Conservation (phyloP, 1,140 invertebrate species). For the Habropoda laboriosa region DNA sequence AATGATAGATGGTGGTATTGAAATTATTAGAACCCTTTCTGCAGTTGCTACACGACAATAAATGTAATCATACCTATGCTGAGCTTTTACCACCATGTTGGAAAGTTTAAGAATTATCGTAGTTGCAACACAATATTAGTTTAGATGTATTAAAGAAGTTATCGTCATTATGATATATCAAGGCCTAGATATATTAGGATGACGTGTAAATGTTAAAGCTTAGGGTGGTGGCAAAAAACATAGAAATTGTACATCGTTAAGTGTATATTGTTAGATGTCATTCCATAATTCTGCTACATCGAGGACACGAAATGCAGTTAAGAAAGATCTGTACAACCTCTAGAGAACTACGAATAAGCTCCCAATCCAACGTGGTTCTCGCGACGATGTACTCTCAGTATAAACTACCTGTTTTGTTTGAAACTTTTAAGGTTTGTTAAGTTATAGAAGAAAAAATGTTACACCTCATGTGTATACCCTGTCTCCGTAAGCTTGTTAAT, state of each 20-base stretch:
- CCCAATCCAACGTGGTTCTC: constrained; percentile 67
- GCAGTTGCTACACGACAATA: constrained; percentile 72
- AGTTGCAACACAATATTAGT: constrained; percentile 61
- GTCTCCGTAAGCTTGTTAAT: constrained; percentile 70
- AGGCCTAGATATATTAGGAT: constrained; percentile 71
- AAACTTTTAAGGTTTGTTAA: constrained; percentile 48
- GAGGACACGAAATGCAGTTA: constrained; percentile 66
- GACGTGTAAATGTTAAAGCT: constrained; percentile 61
- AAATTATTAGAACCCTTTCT: constrained; percentile 66
- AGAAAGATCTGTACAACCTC: constrained; percentile 69
- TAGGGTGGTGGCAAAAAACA: constrained; percentile 76
- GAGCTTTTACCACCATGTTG: constrained; percentile 56
- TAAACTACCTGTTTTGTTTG: constrained; percentile 44
- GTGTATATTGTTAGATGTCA: constrained; percentile 74
- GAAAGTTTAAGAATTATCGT: constrained; percentile 72
- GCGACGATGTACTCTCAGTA: constrained; percentile 71
- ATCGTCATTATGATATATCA: constrained; percentile 63
- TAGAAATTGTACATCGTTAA: constrained; percentile 67
- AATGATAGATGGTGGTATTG: constrained; percentile 69
- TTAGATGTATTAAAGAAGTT: constrained; percentile 35
- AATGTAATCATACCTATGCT: constrained; percentile 61
- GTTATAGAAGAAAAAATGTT: constrained; percentile 51
- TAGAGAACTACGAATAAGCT: constrained; percentile 69
- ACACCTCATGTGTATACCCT: constrained; percentile 69
- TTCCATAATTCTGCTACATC: constrained; percentile 78